Evolutionary conservation across 2,797 vertebrate species (phyloP).

Genomic region (Sebastes diploproa): DNA sequence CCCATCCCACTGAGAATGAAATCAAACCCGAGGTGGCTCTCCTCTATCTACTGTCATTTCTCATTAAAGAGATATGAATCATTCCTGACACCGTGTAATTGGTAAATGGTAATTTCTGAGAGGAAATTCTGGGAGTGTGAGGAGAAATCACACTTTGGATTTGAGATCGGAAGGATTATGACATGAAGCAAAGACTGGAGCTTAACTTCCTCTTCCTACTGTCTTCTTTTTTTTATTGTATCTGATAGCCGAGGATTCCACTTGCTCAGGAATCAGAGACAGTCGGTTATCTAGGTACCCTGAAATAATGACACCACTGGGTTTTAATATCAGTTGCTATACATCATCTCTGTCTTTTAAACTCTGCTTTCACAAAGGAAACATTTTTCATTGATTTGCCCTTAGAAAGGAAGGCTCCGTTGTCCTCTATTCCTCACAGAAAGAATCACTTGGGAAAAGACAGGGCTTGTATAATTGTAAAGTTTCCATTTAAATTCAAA

Average conservation of each 20-base stretch:
- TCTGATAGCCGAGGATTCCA: slow-evolving; percentile 67
- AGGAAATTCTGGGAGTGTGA: slow-evolving; percentile 70
- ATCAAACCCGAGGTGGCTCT: slow-evolving; percentile 69
- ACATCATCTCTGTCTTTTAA: slow-evolving; percentile 56
- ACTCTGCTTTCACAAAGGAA: slow-evolving; percentile 50
- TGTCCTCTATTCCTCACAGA: slow-evolving; percentile 1
- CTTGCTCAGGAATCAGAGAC: slow-evolving; percentile 60
- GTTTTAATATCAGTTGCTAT: slow-evolving; percentile 62
- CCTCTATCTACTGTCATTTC: slow-evolving; percentile 80
- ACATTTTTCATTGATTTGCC: slow-evolving; percentile 47
- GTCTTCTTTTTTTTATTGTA: slow-evolving; percentile 52
- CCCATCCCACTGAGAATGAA: slow-evolving; percentile 69
- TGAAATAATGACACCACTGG: slow-evolving; percentile 66
- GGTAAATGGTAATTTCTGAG: slow-evolving; percentile 82
- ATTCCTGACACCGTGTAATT: slow-evolving; percentile 81
- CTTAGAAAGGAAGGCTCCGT: neutral
- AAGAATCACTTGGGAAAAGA: neutral
- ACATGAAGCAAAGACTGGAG: slow-evolving; percentile 62
- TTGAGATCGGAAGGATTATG: slow-evolving; percentile 76
- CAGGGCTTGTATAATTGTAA: neutral
- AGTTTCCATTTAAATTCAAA: slow-evolving; percentile 6
- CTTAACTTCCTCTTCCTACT: slow-evolving; percentile 70
- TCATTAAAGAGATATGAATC: slow-evolving; percentile 82
- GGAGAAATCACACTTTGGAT: slow-evolving; percentile 69
- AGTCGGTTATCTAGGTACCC: slow-evolving; percentile 63